phyloP scores from a whole-genome alignment of 2,888 invertebrate species.

The Opisthograptis luteolata region DNA sequence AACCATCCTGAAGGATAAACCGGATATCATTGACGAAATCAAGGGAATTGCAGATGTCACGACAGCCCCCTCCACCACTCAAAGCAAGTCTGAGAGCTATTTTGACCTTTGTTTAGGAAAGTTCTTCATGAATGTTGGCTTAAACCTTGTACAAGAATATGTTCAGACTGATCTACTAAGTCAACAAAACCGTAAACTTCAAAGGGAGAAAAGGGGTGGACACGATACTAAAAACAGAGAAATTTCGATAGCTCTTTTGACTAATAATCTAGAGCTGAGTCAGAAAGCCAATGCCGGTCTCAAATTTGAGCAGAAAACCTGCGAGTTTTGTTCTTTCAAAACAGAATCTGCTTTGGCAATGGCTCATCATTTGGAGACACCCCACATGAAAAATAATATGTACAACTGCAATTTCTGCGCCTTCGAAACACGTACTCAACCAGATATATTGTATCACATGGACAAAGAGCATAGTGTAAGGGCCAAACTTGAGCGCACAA shows the following conservation, averaged over 20 bases:
- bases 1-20: conserved; percentile 81
- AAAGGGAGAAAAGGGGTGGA: conserved; percentile 86
- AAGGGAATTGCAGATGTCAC: conserved; percentile 73
- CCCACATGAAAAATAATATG: conserved; percentile 94
- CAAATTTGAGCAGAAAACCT: conserved; percentile 90
- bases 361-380: conserved; percentile 95
- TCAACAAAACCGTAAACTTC: conserved; percentile 93
- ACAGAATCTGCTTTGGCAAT: conserved; percentile 93
- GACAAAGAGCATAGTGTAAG: conserved; percentile 94
- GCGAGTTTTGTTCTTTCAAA: conserved; percentile 95
- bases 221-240: conserved; percentile 88
- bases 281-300: conserved; percentile 94
- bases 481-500: conserved; percentile 92
- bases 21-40: conserved; percentile 78
- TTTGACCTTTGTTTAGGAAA: conserved; percentile 95
- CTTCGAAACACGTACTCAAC: conserved; percentile 92
- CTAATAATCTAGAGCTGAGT: conserved; percentile 93
- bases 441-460: conserved; percentile 96
- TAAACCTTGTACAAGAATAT: conserved; percentile 95
- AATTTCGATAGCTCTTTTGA: conserved; percentile 91
- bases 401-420: conserved; percentile 94
- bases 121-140: conserved; percentile 95
- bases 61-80: conserved; percentile 50
- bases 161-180: conserved; percentile 96
- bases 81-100: conserved; percentile 87